Base-by-base conservation (phyloP, 2,797 vertebrate species). In the Lycodopsis pacificus region DNA sequence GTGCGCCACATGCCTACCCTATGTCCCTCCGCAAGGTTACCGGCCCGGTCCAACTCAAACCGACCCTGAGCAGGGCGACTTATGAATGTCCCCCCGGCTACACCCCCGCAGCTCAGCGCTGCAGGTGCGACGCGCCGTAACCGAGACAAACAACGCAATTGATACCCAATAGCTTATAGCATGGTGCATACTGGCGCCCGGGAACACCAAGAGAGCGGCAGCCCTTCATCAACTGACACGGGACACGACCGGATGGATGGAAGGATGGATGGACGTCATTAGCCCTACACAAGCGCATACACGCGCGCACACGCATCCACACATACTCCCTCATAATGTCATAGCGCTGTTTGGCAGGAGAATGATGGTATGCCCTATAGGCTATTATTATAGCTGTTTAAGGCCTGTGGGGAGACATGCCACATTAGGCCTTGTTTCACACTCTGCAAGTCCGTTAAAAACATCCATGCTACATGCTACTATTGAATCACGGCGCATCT, bases 1-100 rank as follows among this genome's bases (percentile, higher is more conserved):
- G 87, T 94, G 91, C 92, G 88, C 89, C 91, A 93, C 88, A 86
- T 84, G 89, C 88, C 78, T 85, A 78, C 87, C 89, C 89, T 61
- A 25, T 64, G 88, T 89, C 88, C 93, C 93, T 92, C 88, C 84
- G 92, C 95, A 96, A 96, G 95, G 95, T 95, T 93, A 95, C 92
- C 87, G 91, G 91, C 89, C 83, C 84, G 84, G 79, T 74, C 87
- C 66, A 59, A 42, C 81, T 82, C 81, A 63, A 51, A 54, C 64
- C 76, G 79, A 69, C 74, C 81, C 63, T 61, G 65, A 36, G 63
- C 85, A 53, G 67, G 61, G 56, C 44, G 77, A 69, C 77, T 67
- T 58, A 40, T 83, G 73, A 81, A 79, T 81, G 86, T 88, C 79
- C 83, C 83, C 66, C 71, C 71, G 51, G 76, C 79, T 73, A 40